Evolutionary conservation across 2,888 invertebrate genomes (phyloP), one percentile per base, ranked within the genome.

Genomic region (Xanthorhoe designata): DNA sequence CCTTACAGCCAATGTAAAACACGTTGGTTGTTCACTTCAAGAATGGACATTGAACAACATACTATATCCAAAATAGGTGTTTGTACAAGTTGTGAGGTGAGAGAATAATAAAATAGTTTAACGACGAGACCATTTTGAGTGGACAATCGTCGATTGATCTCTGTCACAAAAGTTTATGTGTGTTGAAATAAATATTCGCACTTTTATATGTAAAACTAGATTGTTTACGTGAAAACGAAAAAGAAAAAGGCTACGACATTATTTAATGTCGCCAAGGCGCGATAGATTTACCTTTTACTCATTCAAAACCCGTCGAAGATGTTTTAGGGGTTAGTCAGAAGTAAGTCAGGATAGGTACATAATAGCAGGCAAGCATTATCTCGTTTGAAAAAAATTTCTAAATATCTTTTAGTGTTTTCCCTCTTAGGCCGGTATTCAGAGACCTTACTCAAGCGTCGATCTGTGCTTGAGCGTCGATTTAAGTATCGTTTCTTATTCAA

Each of bases 141-240:
- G 58, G 42, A 51, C 38, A 59, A 59, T 59, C 51, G 59, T 42
- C 51, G 51, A 59, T 59, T 51, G 59, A 59, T 59, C 59, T 59
- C 51, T 8, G 51, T 59, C 59, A 42, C 7, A 42, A 19, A 58
- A 15, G 58, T 49, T 32, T 58, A 18, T 24, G 59, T 45, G 54
- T 47, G 29, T 42, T 54, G 18, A 49, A 17, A 50, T 35, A 49
- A 50, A 38, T 32, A 32, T 57, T 59, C 19, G 24, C 1, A 38
- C 19, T 51, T 59, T 42, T 47, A 51, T 59, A 15, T 42, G 51
- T 32, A 18, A 17, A 49, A 17, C 17, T 32, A 9, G 0, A 5
- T 32, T 29, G 50, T 50, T 18, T 61, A 61, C 54, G 49, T 35
- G 49, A 18, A 17, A 24, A 10, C 3, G 13, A 42, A 17, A 45